A percentile compares a stretch with the other conserved stretches of the same genome.
Conservation (phyloP, 64 coral and sea anemone genomes). For the Montipora cactus region DNA sequence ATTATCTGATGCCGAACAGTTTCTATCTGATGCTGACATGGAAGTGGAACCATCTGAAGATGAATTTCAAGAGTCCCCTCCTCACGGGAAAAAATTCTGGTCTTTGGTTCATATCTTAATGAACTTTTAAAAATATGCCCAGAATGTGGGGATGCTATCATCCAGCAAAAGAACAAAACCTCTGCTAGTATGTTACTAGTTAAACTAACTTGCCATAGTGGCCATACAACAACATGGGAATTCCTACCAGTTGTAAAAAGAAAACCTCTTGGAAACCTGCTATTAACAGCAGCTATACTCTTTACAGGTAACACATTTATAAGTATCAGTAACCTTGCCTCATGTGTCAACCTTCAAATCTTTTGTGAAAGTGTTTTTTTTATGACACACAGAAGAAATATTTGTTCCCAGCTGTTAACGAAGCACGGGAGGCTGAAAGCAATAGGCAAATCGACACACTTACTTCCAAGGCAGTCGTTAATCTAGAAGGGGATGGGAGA, state of each 20-base stretch:
- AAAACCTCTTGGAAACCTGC: background rate
- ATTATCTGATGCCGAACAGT: background rate
- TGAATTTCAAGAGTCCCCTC: background rate
- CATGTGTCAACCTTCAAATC: background rate
- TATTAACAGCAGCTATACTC: background rate
- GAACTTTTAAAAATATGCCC: background rate
- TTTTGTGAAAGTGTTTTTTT: background rate
- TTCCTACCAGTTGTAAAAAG: constrained; percentile 34
- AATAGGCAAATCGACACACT: background rate
- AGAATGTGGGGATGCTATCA: no score
- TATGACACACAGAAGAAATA: background rate
- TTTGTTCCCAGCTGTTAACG: constrained; percentile 35
- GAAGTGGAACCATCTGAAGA: background rate
- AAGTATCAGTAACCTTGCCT: background rate
- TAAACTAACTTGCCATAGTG: background rate
- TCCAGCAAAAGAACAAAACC: no score
- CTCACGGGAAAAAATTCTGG: constrained; percentile 8
- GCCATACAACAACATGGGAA: constrained; percentile 2
- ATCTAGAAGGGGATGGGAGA: background rate
- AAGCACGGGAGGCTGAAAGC: constrained; percentile 26
- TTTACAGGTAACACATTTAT: constrained; percentile 1
- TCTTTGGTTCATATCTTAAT: constrained; percentile 39
- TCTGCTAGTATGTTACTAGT: no score
- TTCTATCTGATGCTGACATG: background rate
- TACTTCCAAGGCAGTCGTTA: background rate